These are phyloP conservation scores for Oryzias celebensis DNA, from an alignment of 2,113 vertebrate species.

Conservation along the genomic window DNA sequence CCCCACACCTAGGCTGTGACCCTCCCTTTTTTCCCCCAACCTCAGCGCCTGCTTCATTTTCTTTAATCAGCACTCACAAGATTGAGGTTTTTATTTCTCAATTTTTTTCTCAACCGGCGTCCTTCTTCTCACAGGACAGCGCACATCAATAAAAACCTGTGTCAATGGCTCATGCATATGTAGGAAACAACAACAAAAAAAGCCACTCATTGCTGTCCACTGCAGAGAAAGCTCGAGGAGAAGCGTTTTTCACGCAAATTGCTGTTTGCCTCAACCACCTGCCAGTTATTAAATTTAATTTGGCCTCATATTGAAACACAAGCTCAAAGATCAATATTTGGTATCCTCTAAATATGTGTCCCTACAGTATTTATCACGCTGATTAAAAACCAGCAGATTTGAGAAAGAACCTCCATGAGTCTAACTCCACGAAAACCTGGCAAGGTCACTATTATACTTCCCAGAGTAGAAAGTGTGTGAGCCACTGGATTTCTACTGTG, in stretches of 20 bases:
- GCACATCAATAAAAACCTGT: slow-evolving; percentile 61
- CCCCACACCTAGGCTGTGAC: slow-evolving; percentile 24
- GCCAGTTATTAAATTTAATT: slow-evolving; percentile 41
- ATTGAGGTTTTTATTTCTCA: slow-evolving; percentile 38
- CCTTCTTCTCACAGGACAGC: slow-evolving; percentile 50
- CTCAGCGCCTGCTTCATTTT: slow-evolving; percentile 38
- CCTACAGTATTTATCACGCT: slow-evolving; percentile 36
- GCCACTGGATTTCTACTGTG: slow-evolving; percentile 26
- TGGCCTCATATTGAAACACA: slow-evolving; percentile 31
- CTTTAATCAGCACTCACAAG: slow-evolving; percentile 62
- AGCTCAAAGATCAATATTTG: slow-evolving; percentile 35
- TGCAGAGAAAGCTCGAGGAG: slow-evolving; percentile 21
- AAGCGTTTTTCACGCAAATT: slow-evolving; percentile 2
- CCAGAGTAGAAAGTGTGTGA: slow-evolving; percentile 28
- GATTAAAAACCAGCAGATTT: slow-evolving; percentile 37
- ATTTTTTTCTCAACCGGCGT: slow-evolving; percentile 26
- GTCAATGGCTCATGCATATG: slow-evolving; percentile 71
- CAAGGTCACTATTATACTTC: slow-evolving; percentile 19
- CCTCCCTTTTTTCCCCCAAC: slow-evolving; percentile 20
- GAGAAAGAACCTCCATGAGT: slow-evolving; percentile 17
- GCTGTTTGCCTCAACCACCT: slow-evolving; percentile 30
- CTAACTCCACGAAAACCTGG: slow-evolving; percentile 30
- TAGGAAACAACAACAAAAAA: slow-evolving; percentile 35
- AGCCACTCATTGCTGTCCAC: slow-evolving; percentile 23
- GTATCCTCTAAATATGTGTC: slow-evolving; percentile 34